These are phyloP conservation scores for Tachystola acroxantha DNA, from an alignment of 2,888 invertebrate genomes.

Conservation along the genomic window DNA sequence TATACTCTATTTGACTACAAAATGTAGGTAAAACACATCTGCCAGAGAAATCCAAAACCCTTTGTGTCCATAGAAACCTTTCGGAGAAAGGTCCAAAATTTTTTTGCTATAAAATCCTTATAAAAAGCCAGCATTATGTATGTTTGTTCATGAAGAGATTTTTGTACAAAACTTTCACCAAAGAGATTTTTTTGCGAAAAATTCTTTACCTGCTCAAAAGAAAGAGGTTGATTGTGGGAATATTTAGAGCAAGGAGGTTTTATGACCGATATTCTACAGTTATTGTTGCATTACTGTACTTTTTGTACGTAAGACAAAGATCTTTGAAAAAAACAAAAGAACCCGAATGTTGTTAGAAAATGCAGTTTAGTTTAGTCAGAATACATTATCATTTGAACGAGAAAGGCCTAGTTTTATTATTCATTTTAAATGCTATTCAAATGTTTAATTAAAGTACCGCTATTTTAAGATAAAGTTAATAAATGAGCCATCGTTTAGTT, in stretches of 20 bases:
- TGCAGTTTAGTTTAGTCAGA: no score
- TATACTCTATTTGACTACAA: background rate
- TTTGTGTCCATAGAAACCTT: slow-evolving; percentile 52
- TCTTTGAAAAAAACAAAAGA: slow-evolving; percentile 1
- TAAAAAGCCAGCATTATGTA: slow-evolving; percentile 45
- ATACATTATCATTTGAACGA: no score
- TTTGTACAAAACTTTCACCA: slow-evolving; percentile 67
- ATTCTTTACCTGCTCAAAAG: slow-evolving; percentile 30
- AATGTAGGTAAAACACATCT: slow-evolving; percentile 40
- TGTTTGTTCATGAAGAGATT: slow-evolving; percentile 43
- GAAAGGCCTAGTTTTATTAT: no score
- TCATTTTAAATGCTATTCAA: no score
- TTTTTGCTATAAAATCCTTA: slow-evolving; percentile 40
- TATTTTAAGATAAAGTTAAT: no score
- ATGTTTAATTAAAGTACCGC: no score
- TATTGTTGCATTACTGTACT: slow-evolving; percentile 5
- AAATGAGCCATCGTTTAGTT: no score
- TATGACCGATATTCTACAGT: slow-evolving; percentile 9
- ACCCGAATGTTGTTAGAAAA: background rate
- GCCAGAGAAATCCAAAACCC: slow-evolving; percentile 69
- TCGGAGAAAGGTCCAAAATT: slow-evolving; percentile 49
- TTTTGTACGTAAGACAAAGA: slow-evolving; percentile 13
- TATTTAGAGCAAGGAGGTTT: slow-evolving; percentile 33
- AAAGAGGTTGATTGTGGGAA: slow-evolving; percentile 44
- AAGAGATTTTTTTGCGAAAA: slow-evolving; percentile 26